Conservation (phyloP, 2,888 invertebrate species). For the Andricus quercusramuli region DNA sequence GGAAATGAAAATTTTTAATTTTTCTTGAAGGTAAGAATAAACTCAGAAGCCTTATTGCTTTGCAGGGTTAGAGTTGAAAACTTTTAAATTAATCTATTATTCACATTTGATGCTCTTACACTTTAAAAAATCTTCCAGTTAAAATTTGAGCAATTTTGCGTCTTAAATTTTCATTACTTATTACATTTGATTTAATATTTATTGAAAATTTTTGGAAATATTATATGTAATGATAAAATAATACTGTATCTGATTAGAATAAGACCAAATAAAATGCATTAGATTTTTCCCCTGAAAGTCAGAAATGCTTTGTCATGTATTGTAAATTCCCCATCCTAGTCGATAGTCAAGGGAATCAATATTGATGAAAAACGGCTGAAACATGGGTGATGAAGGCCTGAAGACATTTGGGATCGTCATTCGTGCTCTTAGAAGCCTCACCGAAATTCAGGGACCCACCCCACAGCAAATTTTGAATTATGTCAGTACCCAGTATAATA, state of each 20-base stretch:
- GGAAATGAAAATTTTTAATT: not conserved
- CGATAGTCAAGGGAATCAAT: constrained; percentile 33
- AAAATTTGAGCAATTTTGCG: no score
- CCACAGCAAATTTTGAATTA: constrained; percentile 52
- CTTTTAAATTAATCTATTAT: no score
- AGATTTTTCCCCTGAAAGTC: not conserved
- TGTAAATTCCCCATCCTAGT: not conserved
- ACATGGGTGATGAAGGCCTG: constrained; percentile 53
- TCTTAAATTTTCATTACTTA: no score
- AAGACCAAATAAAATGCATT: not conserved
- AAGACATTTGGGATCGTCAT: constrained; percentile 52
- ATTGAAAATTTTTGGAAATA: no score
- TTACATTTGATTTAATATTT: no score
- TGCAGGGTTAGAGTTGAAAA: no score
- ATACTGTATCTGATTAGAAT: not conserved
- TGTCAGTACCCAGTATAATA: constrained; percentile 53
- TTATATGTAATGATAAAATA: no score
- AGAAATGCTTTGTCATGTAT: not conserved
- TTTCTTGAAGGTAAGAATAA: not conserved
- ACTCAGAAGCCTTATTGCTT: no score
- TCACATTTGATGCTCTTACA: no score
- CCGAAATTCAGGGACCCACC: constrained; percentile 48
- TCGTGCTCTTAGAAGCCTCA: constrained; percentile 53
- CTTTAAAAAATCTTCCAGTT: no score
- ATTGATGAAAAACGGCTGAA: not conserved